These are phyloP conservation scores for Scylla paramamosain DNA, from an alignment of 1,140 invertebrate species.

Conservation along the genomic window DNA sequence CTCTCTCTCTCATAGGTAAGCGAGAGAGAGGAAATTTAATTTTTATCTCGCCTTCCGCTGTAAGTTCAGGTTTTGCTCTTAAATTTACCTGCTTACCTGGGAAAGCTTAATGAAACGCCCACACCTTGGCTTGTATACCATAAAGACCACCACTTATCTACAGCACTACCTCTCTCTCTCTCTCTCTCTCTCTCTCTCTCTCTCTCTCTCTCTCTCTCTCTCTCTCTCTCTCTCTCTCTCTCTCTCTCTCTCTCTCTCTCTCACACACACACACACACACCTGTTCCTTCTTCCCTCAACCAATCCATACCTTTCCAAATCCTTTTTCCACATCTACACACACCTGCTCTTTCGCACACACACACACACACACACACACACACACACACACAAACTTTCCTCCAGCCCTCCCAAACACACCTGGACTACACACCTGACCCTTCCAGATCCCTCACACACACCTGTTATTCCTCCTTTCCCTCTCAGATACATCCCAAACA, in stretches of 20 bases:
- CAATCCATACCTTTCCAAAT: background rate
- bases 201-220: no score
- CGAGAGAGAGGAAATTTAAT: no score
- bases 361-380: no score
- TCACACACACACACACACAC: background rate
- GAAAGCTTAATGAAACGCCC: background rate
- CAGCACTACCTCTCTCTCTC: background rate
- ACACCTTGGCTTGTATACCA: background rate
- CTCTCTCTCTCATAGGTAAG: no score
- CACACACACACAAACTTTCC: no score
- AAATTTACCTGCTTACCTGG: background rate
- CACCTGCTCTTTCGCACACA: no score
- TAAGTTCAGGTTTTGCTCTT: no score
- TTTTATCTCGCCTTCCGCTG: no score
- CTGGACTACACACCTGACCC: no score
- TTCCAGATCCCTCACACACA: background rate
- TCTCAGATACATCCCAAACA: no score
- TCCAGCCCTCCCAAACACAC: no score
- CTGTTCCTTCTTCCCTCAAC: background rate
- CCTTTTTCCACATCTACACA: background rate
- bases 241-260: conserved; percentile 9
- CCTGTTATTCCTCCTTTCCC: background rate
- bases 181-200: background rate
- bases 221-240: background rate
- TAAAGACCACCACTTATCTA: background rate